Base-by-base conservation (phyloP, 1,140 invertebrate genomes). In the Rhagoletis pomonella region DNA sequence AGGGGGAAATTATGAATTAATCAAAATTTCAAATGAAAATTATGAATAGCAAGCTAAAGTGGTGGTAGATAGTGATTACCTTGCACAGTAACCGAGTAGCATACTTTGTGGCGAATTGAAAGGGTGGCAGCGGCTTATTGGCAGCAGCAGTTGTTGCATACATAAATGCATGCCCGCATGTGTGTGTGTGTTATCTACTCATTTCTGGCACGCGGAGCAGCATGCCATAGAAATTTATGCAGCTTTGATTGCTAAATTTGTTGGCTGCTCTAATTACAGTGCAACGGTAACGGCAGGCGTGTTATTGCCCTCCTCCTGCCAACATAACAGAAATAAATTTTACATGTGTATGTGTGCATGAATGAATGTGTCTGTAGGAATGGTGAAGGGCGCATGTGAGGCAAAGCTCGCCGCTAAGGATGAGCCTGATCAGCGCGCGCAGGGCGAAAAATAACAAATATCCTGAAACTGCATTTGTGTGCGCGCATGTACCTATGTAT, bases 11-110 rank as follows among this genome's bases (percentile, higher is more conserved):
- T 81, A 81, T 81, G 73, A 81, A 81, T 81, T 81, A 81, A 81
- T 81, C 73, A 81, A 81, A 81, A 81, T 81, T 81, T 81, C 6
- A 81, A 81, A 81, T 81, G 73, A 81, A 50, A 58, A 55, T 81
- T 81, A 81, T 81, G 73, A 81, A 81, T 81, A 81, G 73, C 73
- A 39, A 29, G 47, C 73, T 17, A 58, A 55, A 58, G 73, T 58
- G 73, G 73, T 81, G 73, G 73, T 81, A 29, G 47, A 55, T 81
- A 81, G 47, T 58, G 9, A 81, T 29, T 81, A 55, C 42, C 47
- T 81, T 77, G 69, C 69, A 77, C 47, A 81, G 42, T 81, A 81
- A 81, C 73, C 73, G 73, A 81, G 73, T 81, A 81, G 47, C 73
- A 81, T 81, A 81, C 73, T 81, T 81, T 81, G 73, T 3, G 39